phyloP scores from a whole-genome alignment of 2,888 invertebrate species.

The Brachyopa scutellaris region DNA sequence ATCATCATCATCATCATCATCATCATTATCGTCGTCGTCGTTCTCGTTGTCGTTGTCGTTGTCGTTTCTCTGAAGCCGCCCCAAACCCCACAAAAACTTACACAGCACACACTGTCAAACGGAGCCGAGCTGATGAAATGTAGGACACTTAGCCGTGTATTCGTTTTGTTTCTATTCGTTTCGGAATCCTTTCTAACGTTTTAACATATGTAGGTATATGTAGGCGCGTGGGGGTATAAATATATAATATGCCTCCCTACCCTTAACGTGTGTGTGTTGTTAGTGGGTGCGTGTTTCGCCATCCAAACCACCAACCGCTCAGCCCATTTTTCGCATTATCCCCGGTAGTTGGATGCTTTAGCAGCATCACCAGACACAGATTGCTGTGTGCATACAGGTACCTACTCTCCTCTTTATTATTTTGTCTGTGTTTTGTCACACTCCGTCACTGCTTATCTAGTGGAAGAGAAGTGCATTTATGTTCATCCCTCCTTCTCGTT shows the following conservation, averaged over 20 bases:
- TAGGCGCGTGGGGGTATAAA: neutral
- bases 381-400: constrained; percentile 10
- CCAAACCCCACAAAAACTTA: neutral
- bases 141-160: constrained; percentile 45
- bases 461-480: neutral
- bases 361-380: constrained; percentile 23
- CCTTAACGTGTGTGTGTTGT: constrained; percentile 5
- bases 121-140: constrained; percentile 47
- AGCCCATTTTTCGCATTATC: constrained; percentile 4
- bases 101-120: constrained; percentile 28
- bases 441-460: constrained; percentile 10
- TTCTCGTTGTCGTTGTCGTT: neutral
- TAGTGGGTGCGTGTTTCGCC: constrained; percentile 16
- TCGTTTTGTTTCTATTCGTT: neutral
- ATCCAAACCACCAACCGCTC: no score
- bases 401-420: no score
- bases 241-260: neutral
- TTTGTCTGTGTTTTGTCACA: neutral
- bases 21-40: no score
- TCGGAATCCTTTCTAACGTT: neutral
- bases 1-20: neutral
- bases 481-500: no score
- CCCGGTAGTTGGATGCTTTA: neutral
- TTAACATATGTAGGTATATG: neutral
- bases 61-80: no score